Conservation (phyloP, 2,888 invertebrate genomes). For the Caenorhabditis doughertyi region DNA sequence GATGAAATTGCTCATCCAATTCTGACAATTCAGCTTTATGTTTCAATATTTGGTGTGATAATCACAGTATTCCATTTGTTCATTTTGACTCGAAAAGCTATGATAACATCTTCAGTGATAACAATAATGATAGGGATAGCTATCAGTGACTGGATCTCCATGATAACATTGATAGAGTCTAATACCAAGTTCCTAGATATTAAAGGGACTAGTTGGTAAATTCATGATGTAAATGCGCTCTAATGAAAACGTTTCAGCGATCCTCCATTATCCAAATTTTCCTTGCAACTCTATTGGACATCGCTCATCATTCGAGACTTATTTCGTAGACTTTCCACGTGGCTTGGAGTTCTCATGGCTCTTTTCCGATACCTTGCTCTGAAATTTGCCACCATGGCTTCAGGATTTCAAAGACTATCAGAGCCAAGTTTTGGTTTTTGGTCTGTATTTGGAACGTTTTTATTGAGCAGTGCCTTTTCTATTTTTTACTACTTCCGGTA, state of each 20-base stretch:
- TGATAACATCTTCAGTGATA: constrained; percentile 33
- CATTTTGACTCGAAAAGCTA: constrained; percentile 20
- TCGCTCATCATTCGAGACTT: background rate
- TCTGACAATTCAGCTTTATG: background rate
- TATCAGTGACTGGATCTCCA: constrained; percentile 7
- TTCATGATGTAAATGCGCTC: background rate
- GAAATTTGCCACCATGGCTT: background rate
- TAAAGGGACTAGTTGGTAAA: constrained; percentile 3
- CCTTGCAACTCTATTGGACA: constrained; percentile 5
- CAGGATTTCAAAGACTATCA: background rate
- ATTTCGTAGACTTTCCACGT: constrained; percentile 11
- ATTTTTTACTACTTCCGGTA: constrained; percentile 8
- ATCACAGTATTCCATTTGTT: constrained; percentile 8
- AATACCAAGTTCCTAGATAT: background rate
- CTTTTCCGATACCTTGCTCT: constrained; percentile 16
- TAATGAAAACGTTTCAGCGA: background rate
- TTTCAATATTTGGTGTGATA: background rate
- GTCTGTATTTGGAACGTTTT: background rate
- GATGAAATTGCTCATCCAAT: constrained; percentile 5
- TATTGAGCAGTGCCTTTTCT: background rate
- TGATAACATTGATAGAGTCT: background rate
- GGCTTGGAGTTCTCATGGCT: constrained; percentile 35
- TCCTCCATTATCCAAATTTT: constrained; percentile 4
- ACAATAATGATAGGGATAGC: constrained; percentile 23
- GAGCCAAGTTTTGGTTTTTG: constrained; percentile 1